A percentile compares a stretch with the other conserved stretches of the same genome.
These are phyloP conservation scores for Ceratitis capitata DNA, from an alignment of 1,140 invertebrate genomes.

Conservation along the genomic window DNA sequence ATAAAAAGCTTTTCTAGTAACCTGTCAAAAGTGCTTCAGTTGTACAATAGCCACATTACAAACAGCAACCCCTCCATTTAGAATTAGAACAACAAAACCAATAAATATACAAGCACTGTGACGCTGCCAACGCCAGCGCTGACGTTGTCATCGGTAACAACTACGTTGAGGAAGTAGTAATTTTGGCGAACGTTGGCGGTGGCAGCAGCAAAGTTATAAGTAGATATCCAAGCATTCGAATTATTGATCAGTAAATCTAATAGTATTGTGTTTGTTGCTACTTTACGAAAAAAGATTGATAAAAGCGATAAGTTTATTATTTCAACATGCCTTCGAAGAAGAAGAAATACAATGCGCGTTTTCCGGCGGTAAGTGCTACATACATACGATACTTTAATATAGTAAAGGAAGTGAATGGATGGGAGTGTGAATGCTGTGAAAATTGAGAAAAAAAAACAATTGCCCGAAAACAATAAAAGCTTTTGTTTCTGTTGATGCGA, in stretches of 20 bases:
- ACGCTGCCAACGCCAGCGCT: background rate
- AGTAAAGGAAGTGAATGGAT: background rate
- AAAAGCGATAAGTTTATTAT: background rate
- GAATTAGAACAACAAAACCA: conserved; percentile 33
- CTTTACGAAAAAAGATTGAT: background rate
- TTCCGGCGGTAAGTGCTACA: conserved; percentile 84
- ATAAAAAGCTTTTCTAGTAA: background rate
- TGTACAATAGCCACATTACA: background rate
- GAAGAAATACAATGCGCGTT: conserved; percentile 95
- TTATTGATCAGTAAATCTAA: background rate
- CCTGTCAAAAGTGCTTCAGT: background rate
- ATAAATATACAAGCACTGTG: background rate
- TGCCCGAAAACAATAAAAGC: background rate
- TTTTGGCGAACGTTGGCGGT: background rate
- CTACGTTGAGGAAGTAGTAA: conserved; percentile 18
- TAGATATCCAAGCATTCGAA: background rate
- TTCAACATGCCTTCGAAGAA: conserved; percentile 90
- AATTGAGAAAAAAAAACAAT: background rate
- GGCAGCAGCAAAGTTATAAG: background rate
- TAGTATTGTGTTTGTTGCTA: background rate
- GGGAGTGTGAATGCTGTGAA: background rate
- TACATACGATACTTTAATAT: no score
- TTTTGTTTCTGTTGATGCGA: background rate
- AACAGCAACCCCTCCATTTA: conserved; percentile 15
- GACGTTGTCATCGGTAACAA: conserved; percentile 7